Base-by-base conservation (phyloP, 2,888 invertebrate species). In the Amitus sp. region DNA sequence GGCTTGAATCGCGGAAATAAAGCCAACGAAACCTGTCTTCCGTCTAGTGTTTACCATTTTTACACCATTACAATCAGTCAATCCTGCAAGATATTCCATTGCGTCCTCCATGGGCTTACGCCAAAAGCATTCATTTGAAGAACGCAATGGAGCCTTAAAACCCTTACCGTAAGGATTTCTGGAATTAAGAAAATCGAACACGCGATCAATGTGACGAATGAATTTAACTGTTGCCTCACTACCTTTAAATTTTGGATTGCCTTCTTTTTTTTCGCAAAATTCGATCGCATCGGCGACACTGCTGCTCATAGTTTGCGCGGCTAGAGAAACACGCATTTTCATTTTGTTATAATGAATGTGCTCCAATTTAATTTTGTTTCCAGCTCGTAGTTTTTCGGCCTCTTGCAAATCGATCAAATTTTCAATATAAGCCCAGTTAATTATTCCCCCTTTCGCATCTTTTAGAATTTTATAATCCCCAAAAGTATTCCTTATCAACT, bases 141-240 rank as follows among this genome's bases (percentile, higher is more conserved):
- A 1, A 18, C 19, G 42, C 20, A 42, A 12, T 10, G 42, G 19
- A 6, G 19, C 20, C 10, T 57, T 62, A 23, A 53, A 57, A 13
- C 60, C 54, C 20, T 60, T 62, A 2, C 39, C 52, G 17, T 56
- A 60, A 30, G 61, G 60, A 54, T 65, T 72, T 27, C 70, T 23
- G 1, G 58, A 59, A 57, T 73, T 70, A 10, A 72, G 34, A n/a
- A 66, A 52, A 28, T 72, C 73, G 53, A 73, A 71, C 9, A 68
- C 18, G 43, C 47, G 57, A 47, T 67, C 60, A 12, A 69, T 49
- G 15, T 40, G 59, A 12, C 59, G 15, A n/a, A 73, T 68, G 62
- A 73, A 72, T 39, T 46, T n/a, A 7, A 69, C 53, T 6, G 70
- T 73, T 12, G 59, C 64, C 13, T 37, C 40, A 30, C 45, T 47